A percentile compares a stretch with the other conserved stretches of the same genome.
phyloP scores from a whole-genome alignment of 2,113 vertebrate species.

The Phaethornis superciliosus region DNA sequence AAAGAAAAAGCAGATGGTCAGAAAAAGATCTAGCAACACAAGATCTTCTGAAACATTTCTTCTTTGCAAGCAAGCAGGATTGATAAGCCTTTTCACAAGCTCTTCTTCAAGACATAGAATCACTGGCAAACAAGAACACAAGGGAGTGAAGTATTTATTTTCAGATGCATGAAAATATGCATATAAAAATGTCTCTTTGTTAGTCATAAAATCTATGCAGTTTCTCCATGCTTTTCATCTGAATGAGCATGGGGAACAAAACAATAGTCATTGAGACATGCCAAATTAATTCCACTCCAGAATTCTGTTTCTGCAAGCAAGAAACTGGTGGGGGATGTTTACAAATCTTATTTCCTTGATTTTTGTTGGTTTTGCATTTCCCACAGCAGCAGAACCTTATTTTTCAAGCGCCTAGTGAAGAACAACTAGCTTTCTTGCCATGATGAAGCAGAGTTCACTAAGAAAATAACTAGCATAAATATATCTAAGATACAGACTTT shows the following conservation, averaged over 20 bases:
- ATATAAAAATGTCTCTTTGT: neutral
- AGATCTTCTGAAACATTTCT: neutral
- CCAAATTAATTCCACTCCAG: conserved; percentile 11
- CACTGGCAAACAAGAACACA: neutral
- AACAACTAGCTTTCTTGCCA: neutral
- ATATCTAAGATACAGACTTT: neutral
- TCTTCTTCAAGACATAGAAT: neutral
- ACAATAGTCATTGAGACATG: conserved; percentile 24
- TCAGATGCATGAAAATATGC: neutral
- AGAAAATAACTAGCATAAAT: neutral
- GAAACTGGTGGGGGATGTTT: neutral
- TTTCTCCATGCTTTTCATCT: neutral
- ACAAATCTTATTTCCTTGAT: neutral
- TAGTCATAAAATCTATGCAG: conserved; percentile 6
- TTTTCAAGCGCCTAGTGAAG: neutral
- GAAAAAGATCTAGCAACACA: neutral
- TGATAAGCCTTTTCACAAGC: neutral
- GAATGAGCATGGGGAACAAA: neutral
- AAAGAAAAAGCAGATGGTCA: neutral
- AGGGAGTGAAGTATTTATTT: neutral
- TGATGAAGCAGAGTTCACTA: neutral
- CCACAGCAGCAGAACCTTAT: neutral
- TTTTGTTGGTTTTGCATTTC: neutral
- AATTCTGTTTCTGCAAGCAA: neutral
- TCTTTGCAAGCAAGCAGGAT: neutral